These are phyloP conservation scores for Nothocercus julius DNA, from an alignment of 2,113 vertebrate species.

Conservation along the genomic window DNA sequence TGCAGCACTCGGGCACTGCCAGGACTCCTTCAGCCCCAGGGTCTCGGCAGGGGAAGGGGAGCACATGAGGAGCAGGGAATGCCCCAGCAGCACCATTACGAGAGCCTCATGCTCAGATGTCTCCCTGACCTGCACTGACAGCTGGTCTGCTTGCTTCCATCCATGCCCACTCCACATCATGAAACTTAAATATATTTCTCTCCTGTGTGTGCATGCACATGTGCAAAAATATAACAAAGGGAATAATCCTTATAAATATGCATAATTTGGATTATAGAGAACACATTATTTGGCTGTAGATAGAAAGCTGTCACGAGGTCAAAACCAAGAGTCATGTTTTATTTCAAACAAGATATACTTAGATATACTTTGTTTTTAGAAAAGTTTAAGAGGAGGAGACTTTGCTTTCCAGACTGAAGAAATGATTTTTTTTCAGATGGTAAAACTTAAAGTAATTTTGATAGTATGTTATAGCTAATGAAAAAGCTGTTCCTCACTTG, in stretches of 20 bases:
- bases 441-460: neutral
- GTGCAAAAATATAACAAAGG: neutral
- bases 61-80: neutral
- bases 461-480: neutral
- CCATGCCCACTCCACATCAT: neutral
- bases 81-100: neutral
- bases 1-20: neutral
- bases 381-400: neutral
- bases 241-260: neutral
- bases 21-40: neutral
- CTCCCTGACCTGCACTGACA: neutral
- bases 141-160: neutral
- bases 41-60: too few relatives aligned
- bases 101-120: fast-evolving
- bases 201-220: neutral
- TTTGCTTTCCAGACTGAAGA: neutral
- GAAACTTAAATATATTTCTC: neutral
- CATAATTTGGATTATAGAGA: neutral
- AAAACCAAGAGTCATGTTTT: neutral
- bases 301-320: neutral
- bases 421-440: neutral
- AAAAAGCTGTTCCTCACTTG: neutral
- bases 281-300: neutral
- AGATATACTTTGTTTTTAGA: too few relatives aligned
- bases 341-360: neutral